phyloP scores from a whole-genome alignment of 1,140 invertebrate species.

The Cotesia typhae region DNA sequence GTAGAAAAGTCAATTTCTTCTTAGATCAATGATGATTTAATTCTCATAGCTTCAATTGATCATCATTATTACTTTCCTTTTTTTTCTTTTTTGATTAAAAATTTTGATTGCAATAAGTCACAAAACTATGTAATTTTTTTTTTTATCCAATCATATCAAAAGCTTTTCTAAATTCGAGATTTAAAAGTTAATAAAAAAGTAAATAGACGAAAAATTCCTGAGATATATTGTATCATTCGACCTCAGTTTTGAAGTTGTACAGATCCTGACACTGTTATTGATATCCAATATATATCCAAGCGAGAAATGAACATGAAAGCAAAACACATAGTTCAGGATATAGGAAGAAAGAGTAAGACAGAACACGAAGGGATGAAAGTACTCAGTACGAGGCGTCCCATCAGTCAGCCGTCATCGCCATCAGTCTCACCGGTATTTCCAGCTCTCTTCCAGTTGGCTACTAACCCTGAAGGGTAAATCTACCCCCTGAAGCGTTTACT shows the following conservation, averaged over 20 bases:
- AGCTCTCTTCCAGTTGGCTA: conserved; percentile 13
- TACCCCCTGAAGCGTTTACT: conserved; percentile 34
- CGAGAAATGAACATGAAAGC: conserved; percentile 24
- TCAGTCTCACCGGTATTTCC: conserved; percentile 31
- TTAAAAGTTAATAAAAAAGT: too few relatives aligned
- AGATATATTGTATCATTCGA: conserved; percentile 5
- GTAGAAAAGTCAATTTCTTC: too few relatives aligned
- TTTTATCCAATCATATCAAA: too few relatives aligned
- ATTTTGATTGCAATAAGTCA: too few relatives aligned
- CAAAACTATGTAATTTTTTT: too few relatives aligned
- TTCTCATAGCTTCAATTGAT: too few relatives aligned
- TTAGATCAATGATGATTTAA: too few relatives aligned
- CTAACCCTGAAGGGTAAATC: conserved; percentile 23
- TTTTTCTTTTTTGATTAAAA: too few relatives aligned
- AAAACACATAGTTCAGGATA: conserved; percentile 8
- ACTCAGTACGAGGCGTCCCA: conserved; percentile 35
- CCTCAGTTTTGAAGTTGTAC: neutral
- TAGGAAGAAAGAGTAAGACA: conserved; percentile 7
- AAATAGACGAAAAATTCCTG: neutral
- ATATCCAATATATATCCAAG: conserved; percentile 45
- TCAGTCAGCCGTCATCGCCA: conserved; percentile 47
- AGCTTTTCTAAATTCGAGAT: too few relatives aligned
- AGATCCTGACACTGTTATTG: conserved; percentile 43
- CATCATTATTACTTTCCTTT: too few relatives aligned
- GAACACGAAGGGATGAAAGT: conserved; percentile 3